Base-by-base conservation (phyloP, 2,797 vertebrate species). In the Takifugu rubripes region DNA sequence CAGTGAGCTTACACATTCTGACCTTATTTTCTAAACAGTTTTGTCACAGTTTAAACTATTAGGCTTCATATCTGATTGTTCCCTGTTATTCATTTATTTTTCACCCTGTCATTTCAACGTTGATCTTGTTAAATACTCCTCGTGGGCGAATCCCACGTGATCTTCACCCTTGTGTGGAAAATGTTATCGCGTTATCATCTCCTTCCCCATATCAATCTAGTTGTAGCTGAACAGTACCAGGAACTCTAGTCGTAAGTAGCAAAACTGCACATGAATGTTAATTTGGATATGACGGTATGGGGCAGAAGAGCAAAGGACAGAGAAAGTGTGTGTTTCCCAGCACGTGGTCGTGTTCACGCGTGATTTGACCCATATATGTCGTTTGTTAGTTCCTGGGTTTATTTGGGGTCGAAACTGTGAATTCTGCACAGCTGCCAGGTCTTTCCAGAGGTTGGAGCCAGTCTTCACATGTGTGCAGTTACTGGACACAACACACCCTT, bases 401-500 rank as follows among this genome's bases (percentile, higher is more conserved):
- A 12, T 36, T 36, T 36, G 7, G 33, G 33, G 33, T 12, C 33
- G 7, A 7, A 36, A 1, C 33, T 33, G 31, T 10, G 5, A 5
- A 10, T 33, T 10, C 31, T 2, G 2, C 2, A 43, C 6, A 16
- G 11, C 16, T 43, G 12, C 6, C 42, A 43, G 42, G 2, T 46
- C 25, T 21, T 52, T 29, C 55, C 42, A 43, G 42, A 16, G 42
- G 16, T 43, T 43, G 6, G 2, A 4, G 15, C 16, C 42, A 43
- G 42, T 68, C 53, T 70, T 29, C 50, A 60, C 50, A 61, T 52
- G 54, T 62, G 64, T 49, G 56, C 68, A 78, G 68, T 66, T 70
- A 70, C 59, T 49, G 60, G 57, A 64, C 59, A 63, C 56, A 77
- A 72, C 68, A 76, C 76, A 49, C 76, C 72, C 73, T 75, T 80